These are phyloP conservation scores for Clamator glandarius DNA, from an alignment of 2,797 vertebrate species.

Conservation along the genomic window DNA sequence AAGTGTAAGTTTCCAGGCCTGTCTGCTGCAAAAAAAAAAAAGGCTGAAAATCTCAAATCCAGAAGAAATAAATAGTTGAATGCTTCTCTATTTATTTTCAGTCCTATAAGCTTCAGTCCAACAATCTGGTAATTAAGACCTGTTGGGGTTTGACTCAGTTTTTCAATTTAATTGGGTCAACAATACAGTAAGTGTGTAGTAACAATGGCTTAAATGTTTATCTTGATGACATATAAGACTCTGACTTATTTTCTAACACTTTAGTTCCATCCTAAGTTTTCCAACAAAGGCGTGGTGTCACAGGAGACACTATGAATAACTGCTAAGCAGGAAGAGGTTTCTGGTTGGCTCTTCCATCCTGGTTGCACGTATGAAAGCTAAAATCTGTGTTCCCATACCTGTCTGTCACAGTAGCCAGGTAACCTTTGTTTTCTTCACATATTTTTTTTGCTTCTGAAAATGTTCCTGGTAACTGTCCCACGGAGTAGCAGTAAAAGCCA, in stretches of 20 bases:
- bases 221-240: not conserved
- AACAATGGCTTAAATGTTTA: not conserved
- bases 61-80: not conserved
- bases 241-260: not conserved
- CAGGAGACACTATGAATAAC: not conserved
- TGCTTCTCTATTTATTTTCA: not conserved
- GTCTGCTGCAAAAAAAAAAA: not conserved
- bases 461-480: conserved; percentile 79
- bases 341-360: not conserved
- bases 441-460: conserved; percentile 84
- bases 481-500: conserved; percentile 86
- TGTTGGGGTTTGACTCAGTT: not conserved
- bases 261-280: not conserved
- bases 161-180: not conserved
- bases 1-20: not conserved
- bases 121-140: fast-evolving
- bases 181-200: fast-evolving
- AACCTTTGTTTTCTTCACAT: conserved; percentile 78
- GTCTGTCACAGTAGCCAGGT: conserved; percentile 84
- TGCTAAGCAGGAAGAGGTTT: not conserved
- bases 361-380: not conserved
- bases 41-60: not conserved
- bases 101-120: not conserved
- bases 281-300: not conserved
- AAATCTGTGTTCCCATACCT: conserved; percentile 78